A percentile compares a stretch with the other conserved stretches of the same genome.
These are phyloP conservation scores for Hiodon alosoides DNA, from an alignment of 2,113 vertebrate genomes.

Conservation along the genomic window DNA sequence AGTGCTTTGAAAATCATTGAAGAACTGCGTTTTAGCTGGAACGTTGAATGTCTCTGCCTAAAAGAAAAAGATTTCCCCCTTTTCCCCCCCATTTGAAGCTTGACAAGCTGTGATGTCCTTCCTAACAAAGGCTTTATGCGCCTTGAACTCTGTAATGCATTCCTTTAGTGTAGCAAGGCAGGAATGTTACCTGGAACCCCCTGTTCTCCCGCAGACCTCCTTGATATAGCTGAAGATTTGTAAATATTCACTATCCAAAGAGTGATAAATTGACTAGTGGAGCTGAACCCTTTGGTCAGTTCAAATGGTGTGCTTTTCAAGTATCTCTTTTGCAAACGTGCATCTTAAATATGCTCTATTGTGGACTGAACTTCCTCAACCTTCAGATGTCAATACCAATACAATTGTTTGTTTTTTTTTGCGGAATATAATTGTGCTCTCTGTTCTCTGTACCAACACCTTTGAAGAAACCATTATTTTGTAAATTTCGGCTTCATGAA, in stretches of 20 bases:
- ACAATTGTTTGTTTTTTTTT: slow-evolving; percentile 39
- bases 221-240: slow-evolving; percentile 49
- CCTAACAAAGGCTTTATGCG: slow-evolving; percentile 31
- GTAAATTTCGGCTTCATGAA: slow-evolving; percentile 49
- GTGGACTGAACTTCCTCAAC: slow-evolving; percentile 39
- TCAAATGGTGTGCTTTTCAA: slow-evolving; percentile 11
- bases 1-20: too few relatives aligned
- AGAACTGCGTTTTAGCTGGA: neutral
- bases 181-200: slow-evolving; percentile 35
- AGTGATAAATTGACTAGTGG: slow-evolving; percentile 37
- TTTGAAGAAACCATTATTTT: slow-evolving; percentile 31
- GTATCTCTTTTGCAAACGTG: slow-evolving; percentile 31
- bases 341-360: slow-evolving; percentile 38
- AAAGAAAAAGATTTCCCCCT: neutral
- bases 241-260: slow-evolving; percentile 41
- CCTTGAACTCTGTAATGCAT: slow-evolving; percentile 41
- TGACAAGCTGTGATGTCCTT: slow-evolving; percentile 46
- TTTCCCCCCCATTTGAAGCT: slow-evolving; percentile 32
- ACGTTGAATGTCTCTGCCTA: slow-evolving; percentile 22
- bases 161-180: slow-evolving; percentile 48
- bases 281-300: neutral
- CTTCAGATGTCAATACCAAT: slow-evolving; percentile 24
- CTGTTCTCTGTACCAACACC: slow-evolving; percentile 42
- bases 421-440: slow-evolving; percentile 30
- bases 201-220: slow-evolving; percentile 35